Evolutionary conservation across 2,888 invertebrate species (phyloP).

Genomic region (Drosophila ochracea): DNA sequence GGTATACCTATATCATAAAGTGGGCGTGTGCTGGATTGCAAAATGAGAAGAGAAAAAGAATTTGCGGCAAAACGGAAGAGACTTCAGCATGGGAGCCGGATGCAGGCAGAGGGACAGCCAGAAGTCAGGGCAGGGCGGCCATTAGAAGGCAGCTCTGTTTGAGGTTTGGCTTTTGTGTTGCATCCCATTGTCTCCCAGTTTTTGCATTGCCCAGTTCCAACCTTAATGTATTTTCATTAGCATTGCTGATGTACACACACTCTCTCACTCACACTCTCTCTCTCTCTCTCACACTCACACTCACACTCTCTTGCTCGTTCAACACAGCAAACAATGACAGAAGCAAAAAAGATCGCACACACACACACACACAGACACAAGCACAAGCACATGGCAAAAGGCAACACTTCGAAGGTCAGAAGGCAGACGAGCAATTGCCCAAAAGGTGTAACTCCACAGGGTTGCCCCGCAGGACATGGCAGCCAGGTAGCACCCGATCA

Average conservation of each 20-base stretch:
- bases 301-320: background rate
- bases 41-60: background rate
- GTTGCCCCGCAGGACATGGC: conserved; percentile 39
- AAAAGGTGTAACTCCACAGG: conserved; percentile 57
- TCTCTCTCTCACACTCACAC: background rate
- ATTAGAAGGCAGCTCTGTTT: conserved; percentile 55
- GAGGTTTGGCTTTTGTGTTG: conserved; percentile 72
- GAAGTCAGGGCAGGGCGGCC: conserved; percentile 24
- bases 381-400: conserved; percentile 3
- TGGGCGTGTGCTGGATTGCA: conserved; percentile 46
- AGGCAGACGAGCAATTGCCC: conserved; percentile 51
- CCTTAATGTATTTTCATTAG: conserved; percentile 67
- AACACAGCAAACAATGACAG: conserved; percentile 51
- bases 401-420: conserved; percentile 46
- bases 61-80: conserved; percentile 5
- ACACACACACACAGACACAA: conserved; percentile 5
- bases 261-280: background rate
- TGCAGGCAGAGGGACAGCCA: conserved; percentile 3
- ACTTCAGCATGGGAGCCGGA: conserved; percentile 38
- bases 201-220: conserved; percentile 15
- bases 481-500: conserved; percentile 59
- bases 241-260: conserved; percentile 36
- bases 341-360: conserved; percentile 36
- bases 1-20: conserved; percentile 30
- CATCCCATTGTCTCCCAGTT: conserved; percentile 43